Evolutionary conservation across 1,140 invertebrate species (phyloP).

Genomic region (Euura lappo): DNA sequence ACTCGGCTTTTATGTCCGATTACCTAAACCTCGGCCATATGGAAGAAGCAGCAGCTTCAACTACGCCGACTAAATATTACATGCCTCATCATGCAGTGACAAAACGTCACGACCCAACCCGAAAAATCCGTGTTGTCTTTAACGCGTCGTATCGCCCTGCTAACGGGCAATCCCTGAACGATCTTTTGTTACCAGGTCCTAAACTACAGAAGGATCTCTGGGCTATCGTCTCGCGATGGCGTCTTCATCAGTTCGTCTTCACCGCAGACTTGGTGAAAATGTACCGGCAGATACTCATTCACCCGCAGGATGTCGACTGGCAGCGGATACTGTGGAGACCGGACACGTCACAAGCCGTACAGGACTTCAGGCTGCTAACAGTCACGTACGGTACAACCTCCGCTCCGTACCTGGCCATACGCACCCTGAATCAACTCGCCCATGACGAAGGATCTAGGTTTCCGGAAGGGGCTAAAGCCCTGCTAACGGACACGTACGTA

Average conservation of each 20-base stretch:
- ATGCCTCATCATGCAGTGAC: conserved; percentile 48
- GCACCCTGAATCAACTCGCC: conserved; percentile 29
- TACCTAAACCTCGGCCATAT: conserved; percentile 47
- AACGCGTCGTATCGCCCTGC: conserved; percentile 39
- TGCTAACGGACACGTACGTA: conserved; percentile 36
- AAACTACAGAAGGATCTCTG: conserved; percentile 27
- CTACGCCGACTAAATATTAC: conserved; percentile 37
- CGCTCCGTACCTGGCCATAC: conserved; percentile 37
- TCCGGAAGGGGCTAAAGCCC: neutral
- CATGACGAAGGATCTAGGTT: conserved; percentile 26
- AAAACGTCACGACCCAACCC: conserved; percentile 22
- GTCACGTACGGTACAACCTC: conserved; percentile 36
- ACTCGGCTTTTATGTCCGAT: conserved; percentile 42
- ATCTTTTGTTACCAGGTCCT: conserved; percentile 30
- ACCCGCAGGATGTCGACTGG: conserved; percentile 28
- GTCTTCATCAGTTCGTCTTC: conserved; percentile 35
- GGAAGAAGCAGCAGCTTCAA: conserved; percentile 20
- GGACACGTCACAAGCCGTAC: conserved; percentile 19
- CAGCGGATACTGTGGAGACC: conserved; percentile 47
- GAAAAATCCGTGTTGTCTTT: conserved; percentile 43
- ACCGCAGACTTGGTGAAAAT: conserved; percentile 45
- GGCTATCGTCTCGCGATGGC: conserved; percentile 34
- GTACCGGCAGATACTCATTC: conserved; percentile 42
- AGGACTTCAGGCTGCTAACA: conserved; percentile 27
- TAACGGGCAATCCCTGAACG: conserved; percentile 40